Evolutionary conservation across 1,140 invertebrate species (phyloP).

Genomic region (Uloborus diversus): DNA sequence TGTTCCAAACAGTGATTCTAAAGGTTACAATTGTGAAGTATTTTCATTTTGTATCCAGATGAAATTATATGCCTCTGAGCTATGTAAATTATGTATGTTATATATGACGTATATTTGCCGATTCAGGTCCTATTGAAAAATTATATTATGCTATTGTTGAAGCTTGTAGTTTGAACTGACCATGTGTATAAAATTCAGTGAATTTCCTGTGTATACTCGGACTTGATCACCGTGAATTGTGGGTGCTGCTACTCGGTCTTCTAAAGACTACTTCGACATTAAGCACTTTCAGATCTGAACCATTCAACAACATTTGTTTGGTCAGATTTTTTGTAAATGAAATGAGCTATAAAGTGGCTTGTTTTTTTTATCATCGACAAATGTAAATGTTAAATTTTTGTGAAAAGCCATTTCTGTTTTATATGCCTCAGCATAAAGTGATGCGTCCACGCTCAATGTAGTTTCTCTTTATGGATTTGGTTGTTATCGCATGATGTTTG

Average conservation of each 20-base stretch:
- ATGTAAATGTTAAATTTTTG: conserved; percentile 54
- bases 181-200: conserved; percentile 51
- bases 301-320: not conserved
- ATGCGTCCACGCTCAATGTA: conserved; percentile 58
- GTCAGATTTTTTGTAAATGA: conserved; percentile 39
- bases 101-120: conserved; percentile 2
- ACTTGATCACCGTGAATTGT: not conserved
- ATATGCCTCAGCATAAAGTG: conserved; percentile 52
- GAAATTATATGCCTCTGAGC: not conserved
- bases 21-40: not conserved
- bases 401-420: conserved; percentile 42
- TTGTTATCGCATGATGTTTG: conserved; percentile 57
- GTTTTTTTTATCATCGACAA: conserved; percentile 51
- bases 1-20: not conserved
- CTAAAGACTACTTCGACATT: not conserved
- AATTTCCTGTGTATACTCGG: not conserved
- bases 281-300: not conserved
- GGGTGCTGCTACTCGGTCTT: not conserved
- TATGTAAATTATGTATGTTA: conserved; percentile 13
- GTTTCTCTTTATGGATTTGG: conserved; percentile 55
- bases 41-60: not conserved
- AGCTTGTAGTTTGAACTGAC: conserved; percentile 52
- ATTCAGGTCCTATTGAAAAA: conserved; percentile 18
- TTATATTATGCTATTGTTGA: conserved; percentile 48
- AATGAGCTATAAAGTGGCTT: conserved; percentile 56